Base-by-base conservation (phyloP, 2,797 vertebrate genomes). In the Enteromius trimaculatus region DNA sequence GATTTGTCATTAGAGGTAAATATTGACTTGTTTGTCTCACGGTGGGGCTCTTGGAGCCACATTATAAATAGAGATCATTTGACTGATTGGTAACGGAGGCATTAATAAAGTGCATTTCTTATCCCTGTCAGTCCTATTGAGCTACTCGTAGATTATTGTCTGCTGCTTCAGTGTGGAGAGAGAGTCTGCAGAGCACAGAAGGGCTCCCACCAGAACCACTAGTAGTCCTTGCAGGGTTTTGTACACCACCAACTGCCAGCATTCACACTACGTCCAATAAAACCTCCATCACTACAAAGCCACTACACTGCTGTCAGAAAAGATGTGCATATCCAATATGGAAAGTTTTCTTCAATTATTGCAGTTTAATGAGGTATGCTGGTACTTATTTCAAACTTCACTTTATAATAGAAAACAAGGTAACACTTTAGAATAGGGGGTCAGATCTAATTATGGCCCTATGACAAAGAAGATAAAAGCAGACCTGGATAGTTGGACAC, bases 1-100 rank as follows among this genome's bases (percentile, higher is more conserved):
- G 47, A 75, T 80, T 74, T 80, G 58, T 84, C 58, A 14, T 64
- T 44, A 34, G 55, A 74, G 58, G 44, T 74, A 34, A 80, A 80
- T 84, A 75, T 74, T 66, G 69, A 84, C 47, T 44, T 44, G 7
- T 62, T 79, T 71, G 42, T 17, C 74, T 83, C 29, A 26, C 7
- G 39, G 3, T 60, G 26, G 8, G n/a, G 58, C 13, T 60, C 34
- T 37, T 13, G 21, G 19, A 44, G n/a, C 37, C 51, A 71, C 11
- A 39, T 62, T 51, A 64, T 65, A 13, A 23, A 77, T 42, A 10
- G 39, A 23, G 53, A 62, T 70, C 5, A 62, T 77, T 77, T 70
- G 75, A 62, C 51, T 83, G 37, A 82, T 66, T 69, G 19, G 7
- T 39, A 82, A 53, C 19, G 5, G 80, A 82, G 19, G 58, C 17